Evolutionary conservation across 1,140 invertebrate genomes (phyloP).

Genomic region (Leptestheria dahalacensis): DNA sequence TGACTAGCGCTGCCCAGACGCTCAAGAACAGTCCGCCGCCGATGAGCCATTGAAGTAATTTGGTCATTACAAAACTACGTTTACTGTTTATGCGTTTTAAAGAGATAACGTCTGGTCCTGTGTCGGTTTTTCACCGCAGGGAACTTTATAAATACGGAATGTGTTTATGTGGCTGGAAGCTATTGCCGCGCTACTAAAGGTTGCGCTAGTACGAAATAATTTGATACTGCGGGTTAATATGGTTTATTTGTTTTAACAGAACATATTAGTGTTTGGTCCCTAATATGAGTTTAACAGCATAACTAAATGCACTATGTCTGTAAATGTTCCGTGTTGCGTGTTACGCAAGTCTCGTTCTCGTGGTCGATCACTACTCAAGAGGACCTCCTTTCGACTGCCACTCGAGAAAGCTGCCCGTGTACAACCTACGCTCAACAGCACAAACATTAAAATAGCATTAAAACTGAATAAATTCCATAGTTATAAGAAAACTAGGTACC

Average conservation of each 20-base stretch:
- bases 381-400: neutral
- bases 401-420: constrained; percentile 3
- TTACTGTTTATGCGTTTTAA: too few species aligned
- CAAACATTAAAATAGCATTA: neutral
- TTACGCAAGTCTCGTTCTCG: neutral
- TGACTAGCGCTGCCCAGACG: constrained; percentile 39
- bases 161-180: too few species aligned
- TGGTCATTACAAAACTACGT: constrained; percentile 49
- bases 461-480: neutral
- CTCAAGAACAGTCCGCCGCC: constrained; percentile 40
- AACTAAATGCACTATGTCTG: neutral
- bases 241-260: neutral
- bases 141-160: neutral
- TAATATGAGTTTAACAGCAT: neutral
- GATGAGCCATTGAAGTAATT: constrained; percentile 61
- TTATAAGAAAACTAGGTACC: neutral
- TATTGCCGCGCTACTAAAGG: too few species aligned
- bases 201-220: too few species aligned
- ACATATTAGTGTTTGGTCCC: neutral
- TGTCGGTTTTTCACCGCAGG: too few species aligned
- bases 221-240: neutral
- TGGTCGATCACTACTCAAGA: neutral
- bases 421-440: neutral
- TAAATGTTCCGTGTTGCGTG: neutral
- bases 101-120: too few species aligned